phyloP scores from a whole-genome alignment of 2,113 vertebrate species.

The Misgurnus anguillicaudatus region DNA sequence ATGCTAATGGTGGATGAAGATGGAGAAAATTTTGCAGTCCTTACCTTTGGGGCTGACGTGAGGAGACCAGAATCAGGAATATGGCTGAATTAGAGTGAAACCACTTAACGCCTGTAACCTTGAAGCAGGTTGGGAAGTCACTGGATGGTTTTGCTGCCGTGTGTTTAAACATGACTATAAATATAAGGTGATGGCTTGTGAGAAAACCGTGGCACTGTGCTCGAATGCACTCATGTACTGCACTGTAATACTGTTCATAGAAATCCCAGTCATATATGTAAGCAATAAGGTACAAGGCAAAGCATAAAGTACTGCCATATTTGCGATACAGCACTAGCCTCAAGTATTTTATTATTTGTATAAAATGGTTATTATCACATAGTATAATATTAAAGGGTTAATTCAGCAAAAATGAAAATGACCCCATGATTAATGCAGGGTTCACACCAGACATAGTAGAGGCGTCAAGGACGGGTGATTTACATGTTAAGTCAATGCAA shows the following conservation, averaged over 20 bases:
- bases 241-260: not conserved
- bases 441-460: too few species aligned
- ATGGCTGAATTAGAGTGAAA: not conserved
- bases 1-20: conserved; percentile 43
- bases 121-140: not conserved
- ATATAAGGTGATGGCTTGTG: conserved; percentile 16
- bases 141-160: not conserved
- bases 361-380: too few species aligned
- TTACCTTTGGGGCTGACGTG: conserved; percentile 31
- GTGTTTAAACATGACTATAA: not conserved
- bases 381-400: too few species aligned
- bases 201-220: not conserved
- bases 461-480: too few species aligned
- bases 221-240: not conserved
- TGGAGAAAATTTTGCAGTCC: conserved; percentile 6
- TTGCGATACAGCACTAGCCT: too few species aligned
- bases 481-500: too few species aligned
- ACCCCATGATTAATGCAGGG: too few species aligned
- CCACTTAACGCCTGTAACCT: conserved; percentile 2
- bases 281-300: too few species aligned
- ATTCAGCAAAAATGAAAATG: too few species aligned
- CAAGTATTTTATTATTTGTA: too few species aligned
- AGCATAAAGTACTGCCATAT: too few species aligned
- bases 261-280: not conserved
- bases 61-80: conserved; percentile 30